These are phyloP conservation scores for Mimachlamys varia DNA, from an alignment of 2,888 invertebrate species.

Conservation along the genomic window DNA sequence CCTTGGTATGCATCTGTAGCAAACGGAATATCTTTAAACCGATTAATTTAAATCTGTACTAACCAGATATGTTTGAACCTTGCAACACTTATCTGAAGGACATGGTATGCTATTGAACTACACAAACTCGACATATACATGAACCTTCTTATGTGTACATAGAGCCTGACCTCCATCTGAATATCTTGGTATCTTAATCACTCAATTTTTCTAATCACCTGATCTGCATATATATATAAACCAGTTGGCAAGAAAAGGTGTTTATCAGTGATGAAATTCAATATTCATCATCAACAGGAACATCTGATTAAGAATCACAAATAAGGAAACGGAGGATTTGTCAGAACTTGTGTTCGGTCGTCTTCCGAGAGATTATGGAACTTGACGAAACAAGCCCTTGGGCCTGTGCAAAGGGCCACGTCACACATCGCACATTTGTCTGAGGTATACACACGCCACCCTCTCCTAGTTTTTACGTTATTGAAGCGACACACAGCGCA, in stretches of 20 bases:
- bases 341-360: neutral
- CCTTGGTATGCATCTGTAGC: neutral
- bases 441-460: slow-evolving; percentile 42
- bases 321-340: slow-evolving; percentile 1
- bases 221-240: too few relatives aligned
- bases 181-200: too few relatives aligned
- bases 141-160: neutral
- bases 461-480: slow-evolving; percentile 50
- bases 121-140: too few relatives aligned
- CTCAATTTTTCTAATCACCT: neutral
- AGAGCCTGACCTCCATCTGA: neutral
- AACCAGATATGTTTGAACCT: too few relatives aligned
- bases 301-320: neutral
- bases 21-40: neutral
- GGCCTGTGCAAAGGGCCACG: neutral
- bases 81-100: too few relatives aligned
- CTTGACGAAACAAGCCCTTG: slow-evolving; percentile 4
- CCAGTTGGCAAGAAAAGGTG: neutral
- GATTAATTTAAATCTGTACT: neutral
- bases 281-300: too few relatives aligned
- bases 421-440: slow-evolving; percentile 26
- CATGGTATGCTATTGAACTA: too few relatives aligned
- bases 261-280: neutral
- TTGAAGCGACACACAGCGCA: slow-evolving; percentile 44
- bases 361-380: slow-evolving; percentile 12